Conservation (phyloP, 2,888 invertebrate genomes). For the Hypercompe scribonia region DNA sequence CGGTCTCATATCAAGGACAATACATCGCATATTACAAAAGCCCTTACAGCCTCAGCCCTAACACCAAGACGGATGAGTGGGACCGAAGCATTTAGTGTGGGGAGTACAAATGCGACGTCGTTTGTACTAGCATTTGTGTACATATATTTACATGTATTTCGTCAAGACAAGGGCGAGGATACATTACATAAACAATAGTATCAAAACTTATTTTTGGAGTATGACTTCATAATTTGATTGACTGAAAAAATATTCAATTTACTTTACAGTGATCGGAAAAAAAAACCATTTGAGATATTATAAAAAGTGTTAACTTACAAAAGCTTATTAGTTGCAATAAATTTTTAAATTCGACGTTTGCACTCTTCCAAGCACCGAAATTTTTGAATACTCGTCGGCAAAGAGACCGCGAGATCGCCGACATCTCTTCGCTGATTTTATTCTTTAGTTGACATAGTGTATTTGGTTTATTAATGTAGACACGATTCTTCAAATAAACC, state of each 20-base stretch:
- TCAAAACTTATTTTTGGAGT: background rate
- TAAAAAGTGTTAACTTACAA: no score
- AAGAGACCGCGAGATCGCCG: no score
- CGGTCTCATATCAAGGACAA: background rate
- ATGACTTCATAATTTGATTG: background rate
- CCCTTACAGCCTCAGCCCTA: conserved; percentile 9
- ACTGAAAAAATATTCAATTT: background rate
- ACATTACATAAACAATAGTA: background rate
- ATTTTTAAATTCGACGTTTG: no score
- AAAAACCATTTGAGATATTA: no score
- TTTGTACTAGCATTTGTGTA: conserved; percentile 39
- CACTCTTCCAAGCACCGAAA: no score
- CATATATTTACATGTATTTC: conserved; percentile 8
- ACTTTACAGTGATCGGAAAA: no score
- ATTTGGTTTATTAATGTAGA: no score
- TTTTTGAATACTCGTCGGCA: no score
- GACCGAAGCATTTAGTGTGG: conserved; percentile 45
- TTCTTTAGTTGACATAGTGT: no score
- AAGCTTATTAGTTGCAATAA: no score
- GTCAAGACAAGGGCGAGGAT: conserved; percentile 2
- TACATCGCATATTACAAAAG: conserved; percentile 4
- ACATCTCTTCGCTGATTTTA: no score
- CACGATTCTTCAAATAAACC: no score
- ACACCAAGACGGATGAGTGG: conserved; percentile 26
- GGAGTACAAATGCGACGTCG: conserved; percentile 48